phyloP scores from a whole-genome alignment of 2,797 vertebrate genomes.

The Gobionotothen gibberifrons region DNA sequence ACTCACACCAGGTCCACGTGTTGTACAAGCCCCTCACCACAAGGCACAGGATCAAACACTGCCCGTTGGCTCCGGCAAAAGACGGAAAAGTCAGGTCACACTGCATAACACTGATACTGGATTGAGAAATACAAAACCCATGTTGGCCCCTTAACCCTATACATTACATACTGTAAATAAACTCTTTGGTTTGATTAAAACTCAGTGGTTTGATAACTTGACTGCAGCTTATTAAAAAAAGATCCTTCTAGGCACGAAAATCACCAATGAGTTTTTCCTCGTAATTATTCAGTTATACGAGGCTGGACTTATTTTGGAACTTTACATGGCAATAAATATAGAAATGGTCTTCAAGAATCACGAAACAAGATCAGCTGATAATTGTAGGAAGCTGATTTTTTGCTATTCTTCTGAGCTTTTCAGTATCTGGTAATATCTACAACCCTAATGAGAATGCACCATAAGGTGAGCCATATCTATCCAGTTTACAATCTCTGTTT shows the following conservation, averaged over 20 bases:
- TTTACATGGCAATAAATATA: neutral
- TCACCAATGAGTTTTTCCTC: too few species aligned
- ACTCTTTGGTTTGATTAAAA: neutral
- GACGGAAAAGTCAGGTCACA: constrained; percentile 6
- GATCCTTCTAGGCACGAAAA: neutral
- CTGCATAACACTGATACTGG: neutral
- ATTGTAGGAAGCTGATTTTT: neutral
- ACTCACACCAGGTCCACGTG: constrained; percentile 53
- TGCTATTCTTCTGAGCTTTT: neutral
- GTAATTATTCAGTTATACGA: neutral
- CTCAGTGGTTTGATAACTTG: neutral
- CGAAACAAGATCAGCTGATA: neutral
- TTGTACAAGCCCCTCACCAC: constrained; percentile 24
- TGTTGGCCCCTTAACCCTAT: neutral
- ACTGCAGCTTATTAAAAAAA: neutral
- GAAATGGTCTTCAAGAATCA: neutral
- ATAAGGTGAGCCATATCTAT: neutral
- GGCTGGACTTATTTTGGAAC: neutral
- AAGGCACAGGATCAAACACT: constrained; percentile 10
- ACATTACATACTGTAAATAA: neutral
- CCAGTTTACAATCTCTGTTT: neutral
- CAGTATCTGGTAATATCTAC: neutral
- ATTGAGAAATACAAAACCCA: neutral
- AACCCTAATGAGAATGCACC: neutral
- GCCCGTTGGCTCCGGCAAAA: neutral